Base-by-base conservation (phyloP, 2,113 vertebrate genomes). In the Microcebus ravelobensis region DNA sequence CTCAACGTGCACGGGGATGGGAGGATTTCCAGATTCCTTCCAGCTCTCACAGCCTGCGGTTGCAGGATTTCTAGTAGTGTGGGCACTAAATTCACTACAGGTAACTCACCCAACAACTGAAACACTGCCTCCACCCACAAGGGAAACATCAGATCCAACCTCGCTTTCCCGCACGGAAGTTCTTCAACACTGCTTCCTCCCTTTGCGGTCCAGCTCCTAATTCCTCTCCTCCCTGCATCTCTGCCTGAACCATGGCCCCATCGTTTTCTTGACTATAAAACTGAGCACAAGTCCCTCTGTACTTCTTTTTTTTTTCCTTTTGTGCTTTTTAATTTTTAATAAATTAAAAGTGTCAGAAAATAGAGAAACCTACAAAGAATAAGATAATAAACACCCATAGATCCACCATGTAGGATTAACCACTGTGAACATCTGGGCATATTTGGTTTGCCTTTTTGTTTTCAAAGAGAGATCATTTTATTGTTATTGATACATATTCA, bases 401-500 rank as follows among this genome's bases (percentile, higher is more conserved):
- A 20, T 52, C 74, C 15, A 55, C 7, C 21, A 65, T 20, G 61
- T 83, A 89, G 63, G 42, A 81, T 81, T 63, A 90, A 36, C n/a
- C 59, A 50, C 81, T 79, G n/a, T 92, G 85, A 85, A 86, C 2
- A 15, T 86, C 65, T 73, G 79, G 59, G 92, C 27, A 15, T 88
- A 88, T 73, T 70, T 91, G 85, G 81, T 95, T 86, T 94, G 83
- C 63, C 36, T 94, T 77, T 90, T 76, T 77, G 67, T 87, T 94
- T 96, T 88, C 93, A 86, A 94, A 95, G 74, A 68, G 55, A 92
- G n/a, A 94, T 86, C 36, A 68, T 48, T 90, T 88, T 39, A 74
- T 92, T 95, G 88, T 95, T 97, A 92, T 45, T 76, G 36, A 96
- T 94, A 94, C 86, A 94, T 93, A 94, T 63, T 94, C 83, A 94